Conservation (phyloP, 2,888 invertebrate species). For the Sinelater perroti region DNA sequence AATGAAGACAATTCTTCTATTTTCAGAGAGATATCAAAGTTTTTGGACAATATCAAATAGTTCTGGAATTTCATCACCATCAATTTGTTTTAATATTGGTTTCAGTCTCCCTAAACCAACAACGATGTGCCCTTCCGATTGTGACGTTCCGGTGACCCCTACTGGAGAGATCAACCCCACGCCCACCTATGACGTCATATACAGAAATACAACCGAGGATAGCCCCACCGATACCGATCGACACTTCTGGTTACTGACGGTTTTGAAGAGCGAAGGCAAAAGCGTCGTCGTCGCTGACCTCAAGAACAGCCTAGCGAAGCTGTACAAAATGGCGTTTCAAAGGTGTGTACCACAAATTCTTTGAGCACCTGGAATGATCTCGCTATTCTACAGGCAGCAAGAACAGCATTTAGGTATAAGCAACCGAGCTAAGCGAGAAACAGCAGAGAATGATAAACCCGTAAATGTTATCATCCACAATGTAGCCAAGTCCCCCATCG, state of each 20-base stretch:
- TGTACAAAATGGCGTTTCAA: slow-evolving; percentile 83
- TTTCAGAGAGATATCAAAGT: too few species aligned
- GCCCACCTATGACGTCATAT: slow-evolving; percentile 46
- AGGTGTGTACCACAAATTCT: slow-evolving; percentile 67
- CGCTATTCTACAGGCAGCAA: slow-evolving; percentile 73
- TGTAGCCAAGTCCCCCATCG: slow-evolving; percentile 65
- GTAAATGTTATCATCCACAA: slow-evolving; percentile 76
- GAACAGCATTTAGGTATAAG: slow-evolving; percentile 79
- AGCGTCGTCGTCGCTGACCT: slow-evolving; percentile 67
- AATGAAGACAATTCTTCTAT: too few species aligned
- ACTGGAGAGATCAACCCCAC: slow-evolving; percentile 65
- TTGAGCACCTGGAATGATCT: too few species aligned
- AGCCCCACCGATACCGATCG: slow-evolving; percentile 64
- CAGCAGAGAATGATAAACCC: slow-evolving; percentile 57
- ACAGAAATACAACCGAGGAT: slow-evolving; percentile 36
- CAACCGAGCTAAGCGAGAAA: slow-evolving; percentile 51
- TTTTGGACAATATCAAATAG: too few species aligned
- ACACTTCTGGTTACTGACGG: slow-evolving; percentile 84
- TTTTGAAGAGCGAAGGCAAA: slow-evolving; percentile 67
- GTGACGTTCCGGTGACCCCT: slow-evolving; percentile 57
- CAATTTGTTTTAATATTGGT: slow-evolving; percentile 9
- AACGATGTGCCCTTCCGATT: slow-evolving; percentile 65
- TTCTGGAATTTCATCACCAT: too few species aligned
- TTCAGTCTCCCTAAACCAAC: slow-evolving; percentile 47
- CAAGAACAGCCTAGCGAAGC: slow-evolving; percentile 76